Evolutionary conservation across 2,113 vertebrate species (phyloP).

Genomic region (Solea senegalensis): DNA sequence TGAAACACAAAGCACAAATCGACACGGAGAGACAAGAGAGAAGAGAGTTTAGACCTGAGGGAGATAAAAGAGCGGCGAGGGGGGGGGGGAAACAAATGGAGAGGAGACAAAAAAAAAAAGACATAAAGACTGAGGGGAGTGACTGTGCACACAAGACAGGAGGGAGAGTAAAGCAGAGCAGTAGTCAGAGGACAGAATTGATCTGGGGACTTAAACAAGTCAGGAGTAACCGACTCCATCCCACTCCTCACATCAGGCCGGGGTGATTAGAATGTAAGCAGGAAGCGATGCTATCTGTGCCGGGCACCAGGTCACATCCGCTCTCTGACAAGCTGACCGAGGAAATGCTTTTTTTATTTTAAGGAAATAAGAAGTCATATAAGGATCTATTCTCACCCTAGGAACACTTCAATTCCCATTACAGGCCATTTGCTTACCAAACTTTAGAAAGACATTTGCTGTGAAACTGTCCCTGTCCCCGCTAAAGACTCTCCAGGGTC

Average conservation of each 20-base stretch:
- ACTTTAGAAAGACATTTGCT: too few species aligned
- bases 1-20: neutral
- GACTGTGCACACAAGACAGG: neutral
- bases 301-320: fast-evolving
- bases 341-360: too few species aligned
- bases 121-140: neutral
- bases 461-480: too few species aligned
- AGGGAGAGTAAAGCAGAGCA: neutral
- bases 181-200: constrained; percentile 1
- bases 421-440: neutral
- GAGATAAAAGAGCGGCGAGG: too few species aligned
- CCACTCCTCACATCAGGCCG: constrained; percentile 55
- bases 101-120: too few species aligned
- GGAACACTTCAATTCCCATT: neutral
- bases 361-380: too few species aligned
- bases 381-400: too few species aligned
- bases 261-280: constrained; percentile 36
- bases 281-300: neutral
- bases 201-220: constrained; percentile 38
- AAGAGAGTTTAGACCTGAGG: too few species aligned
- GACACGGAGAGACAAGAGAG: neutral
- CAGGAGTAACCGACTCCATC: constrained; percentile 42
- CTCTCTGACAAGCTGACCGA: too few species aligned
- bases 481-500: too few species aligned
- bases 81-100: too few species aligned